These are phyloP conservation scores for Gymnoscelis rufifasciata DNA, from an alignment of 2,888 invertebrate genomes.

Conservation along the genomic window DNA sequence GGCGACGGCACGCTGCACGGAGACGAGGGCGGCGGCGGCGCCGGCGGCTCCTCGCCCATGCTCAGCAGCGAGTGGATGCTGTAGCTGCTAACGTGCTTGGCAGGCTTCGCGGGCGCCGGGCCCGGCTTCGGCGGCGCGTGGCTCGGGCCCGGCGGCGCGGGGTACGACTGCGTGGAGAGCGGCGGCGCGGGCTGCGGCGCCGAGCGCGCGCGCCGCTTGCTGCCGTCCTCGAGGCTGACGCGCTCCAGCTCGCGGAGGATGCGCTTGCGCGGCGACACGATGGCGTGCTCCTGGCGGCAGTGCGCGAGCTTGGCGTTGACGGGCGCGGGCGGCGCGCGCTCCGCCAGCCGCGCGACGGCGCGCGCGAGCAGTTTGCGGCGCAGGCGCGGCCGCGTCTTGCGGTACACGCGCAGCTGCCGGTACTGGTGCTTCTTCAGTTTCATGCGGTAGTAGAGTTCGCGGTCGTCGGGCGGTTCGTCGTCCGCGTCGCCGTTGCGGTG, in stretches of 20 bases:
- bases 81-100: slow-evolving; percentile 84
- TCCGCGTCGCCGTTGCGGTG: slow-evolving; percentile 55
- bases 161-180: slow-evolving; percentile 60
- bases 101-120: slow-evolving; percentile 42
- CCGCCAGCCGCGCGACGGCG: slow-evolving; percentile 58
- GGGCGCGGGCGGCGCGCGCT: slow-evolving; percentile 59
- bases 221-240: slow-evolving; percentile 83
- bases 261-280: slow-evolving; percentile 90
- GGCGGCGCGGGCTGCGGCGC: slow-evolving; percentile 65
- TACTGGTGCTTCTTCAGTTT: slow-evolving; percentile 76
- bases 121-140: slow-evolving; percentile 40
- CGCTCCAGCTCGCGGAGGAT: slow-evolving; percentile 89
- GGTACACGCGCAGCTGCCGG: slow-evolving; percentile 72
- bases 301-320: slow-evolving; percentile 66
- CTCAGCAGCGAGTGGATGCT: slow-evolving; percentile 91
- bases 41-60: slow-evolving; percentile 70
- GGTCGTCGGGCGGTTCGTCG: slow-evolving; percentile 55
- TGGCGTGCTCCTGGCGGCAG: slow-evolving; percentile 74
- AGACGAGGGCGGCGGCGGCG: slow-evolving; percentile 53
- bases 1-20: slow-evolving; percentile 50
- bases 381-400: slow-evolving; percentile 58
- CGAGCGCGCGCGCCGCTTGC: slow-evolving; percentile 79
- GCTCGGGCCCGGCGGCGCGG: slow-evolving; percentile 43
- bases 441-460: slow-evolving; percentile 71
- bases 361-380: slow-evolving; percentile 56